Evolutionary conservation across 2,888 invertebrate species (phyloP).

Genomic region (Orthosia cruda): DNA sequence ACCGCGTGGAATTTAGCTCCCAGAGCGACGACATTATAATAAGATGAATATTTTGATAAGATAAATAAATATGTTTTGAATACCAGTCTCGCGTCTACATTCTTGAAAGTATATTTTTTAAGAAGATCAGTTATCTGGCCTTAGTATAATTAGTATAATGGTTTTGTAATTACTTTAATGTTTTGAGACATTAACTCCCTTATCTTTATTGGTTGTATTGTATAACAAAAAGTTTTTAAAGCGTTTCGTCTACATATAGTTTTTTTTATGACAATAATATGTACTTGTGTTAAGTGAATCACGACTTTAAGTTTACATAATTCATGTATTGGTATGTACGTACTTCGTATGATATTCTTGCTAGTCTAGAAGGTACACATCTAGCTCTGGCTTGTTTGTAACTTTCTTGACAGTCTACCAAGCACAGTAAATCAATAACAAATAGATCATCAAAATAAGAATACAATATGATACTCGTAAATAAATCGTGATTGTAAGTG

Average conservation of each 20-base stretch:
- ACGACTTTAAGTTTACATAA: no score
- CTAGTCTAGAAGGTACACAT: background rate
- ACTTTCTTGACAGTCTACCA: background rate
- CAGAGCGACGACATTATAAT: constrained; percentile 35
- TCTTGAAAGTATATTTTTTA: constrained; percentile 23
- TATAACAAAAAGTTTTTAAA: constrained; percentile 17
- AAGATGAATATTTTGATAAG: constrained; percentile 47
- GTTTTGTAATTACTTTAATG: constrained; percentile 41
- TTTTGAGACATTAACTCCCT: constrained; percentile 22
- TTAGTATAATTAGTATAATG: constrained; percentile 29
- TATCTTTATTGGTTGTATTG: constrained; percentile 35
- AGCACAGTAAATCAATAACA: background rate
- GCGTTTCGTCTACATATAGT: background rate
- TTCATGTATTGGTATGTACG: no score
- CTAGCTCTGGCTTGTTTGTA: background rate
- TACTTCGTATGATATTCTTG: background rate
- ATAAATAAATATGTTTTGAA: constrained; percentile 50
- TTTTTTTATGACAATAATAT: background rate
- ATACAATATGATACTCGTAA: background rate
- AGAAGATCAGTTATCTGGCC: constrained; percentile 1
- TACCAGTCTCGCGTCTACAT: constrained; percentile 40
- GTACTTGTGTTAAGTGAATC: background rate
- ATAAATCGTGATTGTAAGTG: background rate
- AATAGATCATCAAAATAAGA: background rate
- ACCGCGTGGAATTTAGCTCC: constrained; percentile 47